A percentile compares a stretch with the other conserved stretches of the same genome.
Evolutionary conservation across 1,140 invertebrate genomes (phyloP).

Genomic region (Drosophila teissieri): DNA sequence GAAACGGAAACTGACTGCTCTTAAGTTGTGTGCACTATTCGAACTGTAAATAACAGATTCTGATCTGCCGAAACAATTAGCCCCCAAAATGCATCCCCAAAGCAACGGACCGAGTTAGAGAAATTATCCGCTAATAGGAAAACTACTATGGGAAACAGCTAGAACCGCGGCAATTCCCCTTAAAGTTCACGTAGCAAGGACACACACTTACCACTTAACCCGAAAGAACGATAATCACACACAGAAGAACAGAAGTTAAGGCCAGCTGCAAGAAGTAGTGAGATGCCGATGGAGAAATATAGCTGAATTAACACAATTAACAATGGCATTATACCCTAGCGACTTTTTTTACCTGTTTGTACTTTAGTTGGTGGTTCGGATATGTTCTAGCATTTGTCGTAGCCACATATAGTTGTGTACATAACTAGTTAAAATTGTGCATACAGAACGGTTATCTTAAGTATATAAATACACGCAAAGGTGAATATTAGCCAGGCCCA

Average conservation of each 20-base stretch:
- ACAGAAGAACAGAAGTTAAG: slow-evolving; percentile 24
- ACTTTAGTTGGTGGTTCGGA: slow-evolving; percentile 43
- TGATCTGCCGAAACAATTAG: slow-evolving; percentile 37
- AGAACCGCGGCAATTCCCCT: slow-evolving; percentile 58
- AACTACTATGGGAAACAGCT: slow-evolving; percentile 34
- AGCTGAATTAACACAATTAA: slow-evolving; percentile 62
- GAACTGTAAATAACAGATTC: slow-evolving; percentile 81
- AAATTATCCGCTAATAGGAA: slow-evolving; percentile 46
- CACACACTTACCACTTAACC: slow-evolving; percentile 16
- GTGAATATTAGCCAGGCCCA: slow-evolving; percentile 60
- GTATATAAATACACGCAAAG: slow-evolving; percentile 65
- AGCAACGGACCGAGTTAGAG: slow-evolving; percentile 38
- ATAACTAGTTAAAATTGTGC: slow-evolving; percentile 80
- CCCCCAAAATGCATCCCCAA: slow-evolving; percentile 6
- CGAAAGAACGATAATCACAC: slow-evolving; percentile 62
- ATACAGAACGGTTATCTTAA: slow-evolving; percentile 63
- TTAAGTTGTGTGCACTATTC: slow-evolving; percentile 75
- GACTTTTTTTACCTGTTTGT: slow-evolving; percentile 59
- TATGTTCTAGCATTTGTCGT: slow-evolving; percentile 74
- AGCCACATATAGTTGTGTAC: slow-evolving; percentile 80
- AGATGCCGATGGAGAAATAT: slow-evolving; percentile 54
- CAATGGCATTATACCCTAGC: slow-evolving; percentile 32
- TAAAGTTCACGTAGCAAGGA: slow-evolving; percentile 69
- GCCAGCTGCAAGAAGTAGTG: slow-evolving; percentile 56
- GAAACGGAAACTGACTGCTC: slow-evolving; percentile 46